These are phyloP conservation scores for Metopolophium dirhodum DNA, from an alignment of 1,140 invertebrate species.

Conservation along the genomic window DNA sequence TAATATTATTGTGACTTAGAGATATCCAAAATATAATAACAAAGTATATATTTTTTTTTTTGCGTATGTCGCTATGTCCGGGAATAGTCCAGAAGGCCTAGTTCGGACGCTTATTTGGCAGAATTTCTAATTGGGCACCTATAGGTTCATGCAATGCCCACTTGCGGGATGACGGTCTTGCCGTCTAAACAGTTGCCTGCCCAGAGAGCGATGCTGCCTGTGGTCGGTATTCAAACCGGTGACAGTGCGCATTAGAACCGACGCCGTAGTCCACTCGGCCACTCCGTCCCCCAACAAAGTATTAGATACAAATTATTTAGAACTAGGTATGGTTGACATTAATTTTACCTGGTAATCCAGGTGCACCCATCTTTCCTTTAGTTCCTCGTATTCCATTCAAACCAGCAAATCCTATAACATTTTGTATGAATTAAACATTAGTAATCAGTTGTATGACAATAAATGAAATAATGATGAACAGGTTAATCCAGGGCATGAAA, in stretches of 20 bases:
- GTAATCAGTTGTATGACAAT: background rate
- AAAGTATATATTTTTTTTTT: background rate
- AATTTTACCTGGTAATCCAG: conserved; percentile 64
- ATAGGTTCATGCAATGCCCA: too few relatives aligned
- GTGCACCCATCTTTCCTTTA: conserved; percentile 68
- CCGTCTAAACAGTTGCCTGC: too few relatives aligned
- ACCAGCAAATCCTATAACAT: conserved; percentile 60
- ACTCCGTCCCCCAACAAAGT: background rate
- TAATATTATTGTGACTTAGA: background rate
- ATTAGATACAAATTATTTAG: background rate
- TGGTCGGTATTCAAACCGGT: too few relatives aligned
- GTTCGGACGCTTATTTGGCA: too few relatives aligned
- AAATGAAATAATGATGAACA: background rate
- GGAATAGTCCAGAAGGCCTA: too few relatives aligned
- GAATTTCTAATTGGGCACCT: too few relatives aligned
- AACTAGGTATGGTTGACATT: background rate
- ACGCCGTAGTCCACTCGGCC: too few relatives aligned
- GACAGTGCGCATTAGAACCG: too few relatives aligned
- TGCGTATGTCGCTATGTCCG: too few relatives aligned
- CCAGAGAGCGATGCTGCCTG: too few relatives aligned
- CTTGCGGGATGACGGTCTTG: too few relatives aligned
- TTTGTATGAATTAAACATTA: background rate
- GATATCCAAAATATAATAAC: background rate
- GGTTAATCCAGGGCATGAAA: background rate
- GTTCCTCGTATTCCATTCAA: conserved; percentile 66